Evolutionary conservation across 64 coral and sea anemone species (phyloP).

Genomic region (Actinia tenebrosa): DNA sequence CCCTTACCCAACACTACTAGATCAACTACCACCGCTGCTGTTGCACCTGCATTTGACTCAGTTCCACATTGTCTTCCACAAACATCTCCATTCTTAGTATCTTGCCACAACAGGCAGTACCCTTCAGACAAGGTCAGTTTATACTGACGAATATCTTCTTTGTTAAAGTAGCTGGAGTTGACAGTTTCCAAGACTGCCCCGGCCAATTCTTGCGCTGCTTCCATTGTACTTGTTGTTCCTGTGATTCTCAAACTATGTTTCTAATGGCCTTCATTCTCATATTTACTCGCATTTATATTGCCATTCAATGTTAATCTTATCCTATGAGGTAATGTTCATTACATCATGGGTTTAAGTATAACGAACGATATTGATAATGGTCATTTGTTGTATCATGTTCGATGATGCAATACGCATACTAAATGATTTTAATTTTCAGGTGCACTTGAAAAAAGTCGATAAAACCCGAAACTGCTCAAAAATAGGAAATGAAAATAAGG

Average conservation of each 20-base stretch:
- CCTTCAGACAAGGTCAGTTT: constrained; percentile 36
- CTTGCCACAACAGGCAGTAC: constrained; percentile 44
- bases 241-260: not conserved
- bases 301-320: not conserved
- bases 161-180: not conserved
- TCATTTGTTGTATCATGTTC: not conserved
- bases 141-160: not conserved
- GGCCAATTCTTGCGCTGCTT: not conserved
- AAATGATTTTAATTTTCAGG: no score
- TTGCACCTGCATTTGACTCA: constrained; percentile 15
- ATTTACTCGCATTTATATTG: not conserved
- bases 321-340: not conserved
- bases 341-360: not conserved
- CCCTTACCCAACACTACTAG: constrained; percentile 18
- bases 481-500: no score
- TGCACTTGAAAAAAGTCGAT: not conserved
- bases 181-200: not conserved
- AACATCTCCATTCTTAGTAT: constrained; percentile 28
- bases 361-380: not conserved
- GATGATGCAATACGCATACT: not conserved
- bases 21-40: constrained; percentile 21
- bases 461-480: no score
- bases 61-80: not conserved
- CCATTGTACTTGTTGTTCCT: not conserved
- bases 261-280: not conserved